These are phyloP conservation scores for Zophobas morio DNA, from an alignment of 1,140 invertebrate species.

Conservation along the genomic window DNA sequence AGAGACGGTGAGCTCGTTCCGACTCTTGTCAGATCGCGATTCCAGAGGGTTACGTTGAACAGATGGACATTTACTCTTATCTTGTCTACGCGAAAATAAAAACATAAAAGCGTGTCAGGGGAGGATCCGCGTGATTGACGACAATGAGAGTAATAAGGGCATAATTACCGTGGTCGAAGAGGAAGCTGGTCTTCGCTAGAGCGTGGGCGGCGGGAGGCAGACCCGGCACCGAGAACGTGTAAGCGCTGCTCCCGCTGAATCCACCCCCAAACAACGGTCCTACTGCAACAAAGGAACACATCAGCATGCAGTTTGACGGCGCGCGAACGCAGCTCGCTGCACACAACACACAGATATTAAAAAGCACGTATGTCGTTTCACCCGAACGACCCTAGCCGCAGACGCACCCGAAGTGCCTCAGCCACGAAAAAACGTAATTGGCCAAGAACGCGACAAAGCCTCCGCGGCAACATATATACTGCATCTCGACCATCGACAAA, in stretches of 20 bases:
- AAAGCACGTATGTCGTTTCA: not conserved
- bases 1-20: conserved; percentile 50
- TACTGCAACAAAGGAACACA: conserved; percentile 64
- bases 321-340: conserved; percentile 16
- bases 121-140: conserved; percentile 31
- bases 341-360: conserved; percentile 40
- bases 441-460: not conserved
- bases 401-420: not conserved
- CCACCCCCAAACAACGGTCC: conserved; percentile 65
- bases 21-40: conserved; percentile 52
- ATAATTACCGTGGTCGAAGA: conserved; percentile 66
- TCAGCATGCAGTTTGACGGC: conserved; percentile 48
- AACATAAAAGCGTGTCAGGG: conserved; percentile 53
- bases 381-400: not conserved
- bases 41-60: conserved; percentile 50
- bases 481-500: conserved; percentile 59
- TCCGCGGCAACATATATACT: not conserved
- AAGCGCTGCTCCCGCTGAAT: conserved; percentile 61
- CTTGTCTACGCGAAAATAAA: conserved; percentile 53
- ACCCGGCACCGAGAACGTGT: conserved; percentile 65
- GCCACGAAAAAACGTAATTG: not conserved
- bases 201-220: conserved; percentile 63
- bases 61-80: conserved; percentile 58
- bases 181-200: conserved; percentile 64
- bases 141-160: conserved; percentile 48